Base-by-base conservation (phyloP, 2,888 invertebrate genomes). In the Listrodromus nycthemerus region DNA sequence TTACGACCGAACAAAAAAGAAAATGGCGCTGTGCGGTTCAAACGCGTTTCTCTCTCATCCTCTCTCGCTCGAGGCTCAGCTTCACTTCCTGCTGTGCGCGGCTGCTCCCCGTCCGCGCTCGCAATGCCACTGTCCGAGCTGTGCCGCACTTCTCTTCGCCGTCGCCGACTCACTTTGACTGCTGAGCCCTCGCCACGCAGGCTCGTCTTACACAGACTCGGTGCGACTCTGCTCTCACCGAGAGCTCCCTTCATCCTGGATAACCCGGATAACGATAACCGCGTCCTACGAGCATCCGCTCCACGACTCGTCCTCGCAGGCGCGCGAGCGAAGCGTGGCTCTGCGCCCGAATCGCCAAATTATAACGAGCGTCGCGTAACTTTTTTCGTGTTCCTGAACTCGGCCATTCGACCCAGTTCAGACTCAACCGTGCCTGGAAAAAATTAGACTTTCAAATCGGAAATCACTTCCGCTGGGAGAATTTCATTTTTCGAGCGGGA, bases 11-110 rank as follows among this genome's bases (percentile, higher is more conserved):
- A 73, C 61, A 76, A 83, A 83, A 81, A 80, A 76, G 0, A 30
- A 30, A 27, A 30, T 77, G 74, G 81, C 84, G 78, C 78, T 74
- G 48, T 50, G 81, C 81, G 78, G 74, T 84, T 84, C 78, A 81
- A 80, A 63, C 67, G 81, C 81, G 65, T 81, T 71, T 84, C 78
- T 74, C 78, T 74, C 77, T 69, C 75, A 61, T 74, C 75, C 79
- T 74, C 79, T 48, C 65, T 48, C 24, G 16, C 52, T 69, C 37
- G 77, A 52, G 48, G 84, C 74, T 73, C 70, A 75, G 80, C 83
- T 83, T 67, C 52, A 80, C 76, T 80, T 83, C 83, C 80, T 74
- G 80, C 73, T 81, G 55, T 65, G 50, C 24, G 19, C 19, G 13
- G 58, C n/a, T 27, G 16, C 48, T 50, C 16, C 69, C 24, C 45